A percentile compares a stretch with the other conserved stretches of the same genome.
phyloP scores from a whole-genome alignment of 2,888 invertebrate species.

The Acanthoscelides obtectus region DNA sequence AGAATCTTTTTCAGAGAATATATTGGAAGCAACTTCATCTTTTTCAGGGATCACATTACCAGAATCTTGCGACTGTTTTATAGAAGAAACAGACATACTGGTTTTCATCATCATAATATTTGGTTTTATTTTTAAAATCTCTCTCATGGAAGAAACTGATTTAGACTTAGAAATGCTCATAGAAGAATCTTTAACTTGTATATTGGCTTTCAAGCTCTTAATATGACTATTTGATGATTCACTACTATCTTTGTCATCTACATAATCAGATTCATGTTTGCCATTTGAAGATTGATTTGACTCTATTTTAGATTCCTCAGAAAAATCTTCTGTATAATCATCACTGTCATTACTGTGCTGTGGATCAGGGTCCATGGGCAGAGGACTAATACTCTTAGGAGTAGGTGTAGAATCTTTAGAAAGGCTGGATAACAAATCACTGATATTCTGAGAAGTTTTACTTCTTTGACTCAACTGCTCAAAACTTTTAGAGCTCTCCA shows the following conservation, averaged over 20 bases:
- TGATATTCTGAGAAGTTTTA: constrained; percentile 43
- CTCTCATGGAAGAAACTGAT: constrained; percentile 4
- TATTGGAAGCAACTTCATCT: constrained; percentile 7
- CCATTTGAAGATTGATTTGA: constrained; percentile 11
- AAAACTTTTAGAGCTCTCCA: constrained; percentile 47
- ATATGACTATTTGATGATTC: not conserved
- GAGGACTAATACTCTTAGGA: constrained; percentile 43
- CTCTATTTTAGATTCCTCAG: constrained; percentile 33
- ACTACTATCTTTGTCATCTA: not conserved
- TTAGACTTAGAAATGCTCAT: constrained; percentile 13
- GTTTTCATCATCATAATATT: not conserved
- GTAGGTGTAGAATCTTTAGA: constrained; percentile 40
- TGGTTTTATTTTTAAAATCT: not conserved
- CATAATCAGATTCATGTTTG: constrained; percentile 1
- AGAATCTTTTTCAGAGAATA: not conserved
- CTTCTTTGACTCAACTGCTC: constrained; percentile 46
- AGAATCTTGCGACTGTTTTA: not conserved
- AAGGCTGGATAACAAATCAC: constrained; percentile 34
- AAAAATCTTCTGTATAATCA: constrained; percentile 42
- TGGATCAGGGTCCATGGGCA: constrained; percentile 36
- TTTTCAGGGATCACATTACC: not conserved
- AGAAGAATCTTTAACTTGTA: not conserved
- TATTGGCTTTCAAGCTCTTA: not conserved
- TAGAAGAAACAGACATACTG: not conserved
- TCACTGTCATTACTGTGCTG: constrained; percentile 22